Conservation (phyloP, 2,888 invertebrate species). For the Lepidocyrtinus sp. region DNA sequence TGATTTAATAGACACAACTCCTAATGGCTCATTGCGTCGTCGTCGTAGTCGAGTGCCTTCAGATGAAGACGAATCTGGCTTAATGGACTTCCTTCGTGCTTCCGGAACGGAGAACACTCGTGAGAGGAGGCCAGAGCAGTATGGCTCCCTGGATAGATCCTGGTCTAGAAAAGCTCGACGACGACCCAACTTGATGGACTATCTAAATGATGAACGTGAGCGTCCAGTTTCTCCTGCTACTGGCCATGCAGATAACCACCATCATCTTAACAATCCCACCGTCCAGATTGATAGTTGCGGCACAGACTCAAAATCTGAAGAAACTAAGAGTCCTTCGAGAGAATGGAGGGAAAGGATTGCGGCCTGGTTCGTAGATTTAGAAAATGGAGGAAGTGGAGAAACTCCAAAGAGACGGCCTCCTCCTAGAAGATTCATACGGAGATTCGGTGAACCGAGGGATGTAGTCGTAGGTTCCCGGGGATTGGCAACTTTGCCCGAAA, state of each 20-base stretch:
- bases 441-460: conserved; percentile 73
- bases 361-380: conserved; percentile 91
- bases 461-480: conserved; percentile 78
- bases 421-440: conserved; percentile 67
- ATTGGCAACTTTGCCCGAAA: conserved; percentile 84
- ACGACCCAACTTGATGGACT: conserved; percentile 85
- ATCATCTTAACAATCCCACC: conserved; percentile 61
- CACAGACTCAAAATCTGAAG: conserved; percentile 49
- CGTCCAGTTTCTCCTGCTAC: conserved; percentile 78
- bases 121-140: conserved; percentile 78
- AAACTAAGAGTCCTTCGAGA: conserved; percentile 71
- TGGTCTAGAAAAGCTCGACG: conserved; percentile 88
- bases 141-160: conserved; percentile 82
- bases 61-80: conserved; percentile 86
- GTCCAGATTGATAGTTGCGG: conserved; percentile 62
- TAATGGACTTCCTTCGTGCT: conserved; percentile 89
- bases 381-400: conserved; percentile 78
- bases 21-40: conserved; percentile 88
- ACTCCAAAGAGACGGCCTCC: conserved; percentile 79
- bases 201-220: conserved; percentile 80
- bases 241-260: conserved; percentile 56
- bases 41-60: conserved; percentile 86
- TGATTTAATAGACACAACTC: conserved; percentile 82
- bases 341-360: conserved; percentile 94
- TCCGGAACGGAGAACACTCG: conserved; percentile 80